Conservation (phyloP, 2,888 invertebrate genomes). For the Aricia artaxerxes region DNA sequence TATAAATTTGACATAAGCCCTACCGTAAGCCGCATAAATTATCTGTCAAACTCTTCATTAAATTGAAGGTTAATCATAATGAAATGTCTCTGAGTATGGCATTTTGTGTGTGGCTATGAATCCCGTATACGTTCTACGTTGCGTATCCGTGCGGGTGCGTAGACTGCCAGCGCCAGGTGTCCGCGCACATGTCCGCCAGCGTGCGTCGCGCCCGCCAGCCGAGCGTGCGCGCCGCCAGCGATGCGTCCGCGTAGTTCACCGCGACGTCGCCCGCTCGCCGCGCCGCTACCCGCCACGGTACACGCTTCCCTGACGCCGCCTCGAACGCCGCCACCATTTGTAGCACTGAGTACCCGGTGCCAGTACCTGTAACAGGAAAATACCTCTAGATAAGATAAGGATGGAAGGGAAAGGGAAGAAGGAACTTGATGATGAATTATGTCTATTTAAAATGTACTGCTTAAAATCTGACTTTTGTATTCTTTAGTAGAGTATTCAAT, state of each 20-base stretch:
- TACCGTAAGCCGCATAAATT: too few species aligned
- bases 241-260: constrained; percentile 90
- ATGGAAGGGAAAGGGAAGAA: too few species aligned
- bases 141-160: constrained; percentile 87
- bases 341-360: constrained; percentile 91
- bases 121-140: neutral
- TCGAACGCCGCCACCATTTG: constrained; percentile 91
- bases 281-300: constrained; percentile 86
- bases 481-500: too few species aligned
- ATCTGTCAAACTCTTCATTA: too few species aligned
- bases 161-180: constrained; percentile 94
- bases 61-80: too few species aligned
- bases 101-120: too few species aligned
- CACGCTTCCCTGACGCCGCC: constrained; percentile 84
- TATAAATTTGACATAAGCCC: too few species aligned
- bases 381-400: too few species aligned
- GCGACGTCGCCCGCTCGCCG: constrained; percentile 93
- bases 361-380: constrained; percentile 76
- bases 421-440: too few species aligned
- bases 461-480: too few species aligned
- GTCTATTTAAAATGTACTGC: too few species aligned
- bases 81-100: too few species aligned
- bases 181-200: constrained; percentile 90
- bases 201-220: constrained; percentile 90
- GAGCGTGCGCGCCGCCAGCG: constrained; percentile 86